Evolutionary conservation across 2,797 vertebrate genomes (phyloP).

Genomic region (Sebastes nivosus): DNA sequence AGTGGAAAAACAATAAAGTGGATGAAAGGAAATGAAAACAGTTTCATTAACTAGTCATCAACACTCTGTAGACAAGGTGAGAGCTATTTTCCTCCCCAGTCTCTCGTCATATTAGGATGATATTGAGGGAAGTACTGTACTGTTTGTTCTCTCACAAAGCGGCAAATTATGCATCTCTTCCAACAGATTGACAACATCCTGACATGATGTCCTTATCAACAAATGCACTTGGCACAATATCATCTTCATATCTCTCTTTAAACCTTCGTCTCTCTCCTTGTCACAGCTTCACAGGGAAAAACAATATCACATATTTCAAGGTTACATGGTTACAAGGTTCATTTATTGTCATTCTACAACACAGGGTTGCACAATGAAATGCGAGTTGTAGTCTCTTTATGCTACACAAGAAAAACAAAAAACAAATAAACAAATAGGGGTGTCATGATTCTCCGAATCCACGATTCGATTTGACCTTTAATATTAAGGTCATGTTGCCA

Average conservation of each 20-base stretch:
- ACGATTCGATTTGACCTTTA: too few relatives aligned
- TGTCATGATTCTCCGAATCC: too few relatives aligned
- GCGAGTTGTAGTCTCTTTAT: background rate
- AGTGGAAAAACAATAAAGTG: conserved; percentile 43
- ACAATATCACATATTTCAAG: background rate
- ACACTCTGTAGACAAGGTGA: conserved; percentile 5
- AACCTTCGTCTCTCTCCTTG: background rate
- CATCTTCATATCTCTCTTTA: background rate
- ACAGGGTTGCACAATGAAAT: background rate
- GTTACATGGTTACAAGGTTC: background rate
- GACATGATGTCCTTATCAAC: conserved; percentile 29
- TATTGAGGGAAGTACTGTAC: conserved; percentile 14
- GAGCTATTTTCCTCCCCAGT: conserved; percentile 24
- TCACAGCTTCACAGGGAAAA: conserved; percentile 10
- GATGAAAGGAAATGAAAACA: conserved; percentile 58
- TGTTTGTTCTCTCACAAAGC: conserved; percentile 41
- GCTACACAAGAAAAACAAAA: background rate
- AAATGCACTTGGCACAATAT: background rate
- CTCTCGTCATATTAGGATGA: conserved; percentile 23
- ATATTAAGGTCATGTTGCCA: too few relatives aligned
- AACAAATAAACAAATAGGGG: too few relatives aligned
- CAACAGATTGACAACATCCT: conserved; percentile 28
- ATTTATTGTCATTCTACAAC: background rate
- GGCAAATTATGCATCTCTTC: conserved; percentile 38
- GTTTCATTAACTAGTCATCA: conserved; percentile 54